Base-by-base conservation (phyloP, 2,888 invertebrate species). In the Drosophila dives region DNA sequence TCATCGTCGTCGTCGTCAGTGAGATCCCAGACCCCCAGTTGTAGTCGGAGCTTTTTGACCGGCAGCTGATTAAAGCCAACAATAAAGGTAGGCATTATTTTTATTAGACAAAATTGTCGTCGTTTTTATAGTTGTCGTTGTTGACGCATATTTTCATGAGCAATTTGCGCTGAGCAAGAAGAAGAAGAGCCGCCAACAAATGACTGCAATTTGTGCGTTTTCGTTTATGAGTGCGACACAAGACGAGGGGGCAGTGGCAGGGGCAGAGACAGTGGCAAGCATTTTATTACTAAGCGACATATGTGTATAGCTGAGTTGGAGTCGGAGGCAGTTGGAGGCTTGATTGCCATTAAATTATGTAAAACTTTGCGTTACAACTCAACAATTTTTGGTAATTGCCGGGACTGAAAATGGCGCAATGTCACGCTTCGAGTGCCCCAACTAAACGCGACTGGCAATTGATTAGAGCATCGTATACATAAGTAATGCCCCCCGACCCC, bases 301-400 rank as follows among this genome's bases (percentile, higher is more conserved):
- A 69, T 77, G 75, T 45, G 42, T 45, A 5, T 23, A 23, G 23
- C 15, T 45, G 45, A 50, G 45, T 45, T 45, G 10, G 17, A 40
- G 42, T 48, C 38, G n/a, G 32, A 61, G 8, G 15, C 33, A 62
- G 48, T 50, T 65, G 45, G 45, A 45, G 79, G 54, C 72, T 81
- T 87, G 86, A 86, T 86, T 89, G 85, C 86, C 87, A 86, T 86
- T 90, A 86, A 86, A 86, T 86, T 90, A 86, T 86, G 86, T 86
- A 90, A 86, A 86, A 84, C 75, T 81, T 71, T 53, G 80, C 76
- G 85, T 80, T 76, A 75, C 87, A 89, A 75, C 72, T 79, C 73
- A 78, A 80, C 75, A 75, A 80, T 80, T 80, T 79, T 87, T 83
- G 90, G 83, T 86, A 86, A 86, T 86, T 90, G 88, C 75, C 78